phyloP scores from a whole-genome alignment of 2,797 vertebrate genomes.

The Syndactyla subalaris region DNA sequence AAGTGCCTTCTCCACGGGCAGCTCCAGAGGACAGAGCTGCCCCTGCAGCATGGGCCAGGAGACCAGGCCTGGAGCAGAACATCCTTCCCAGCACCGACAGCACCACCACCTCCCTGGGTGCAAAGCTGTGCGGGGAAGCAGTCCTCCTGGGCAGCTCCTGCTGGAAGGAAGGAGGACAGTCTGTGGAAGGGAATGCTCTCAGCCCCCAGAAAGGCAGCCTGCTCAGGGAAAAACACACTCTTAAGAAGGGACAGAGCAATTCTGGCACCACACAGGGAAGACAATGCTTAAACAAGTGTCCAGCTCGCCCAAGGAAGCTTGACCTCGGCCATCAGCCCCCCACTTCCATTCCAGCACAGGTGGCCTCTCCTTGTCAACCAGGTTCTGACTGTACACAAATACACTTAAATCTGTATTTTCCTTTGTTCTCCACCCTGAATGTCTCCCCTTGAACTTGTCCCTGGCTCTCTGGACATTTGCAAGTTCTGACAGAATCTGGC shows the following conservation, averaged over 20 bases:
- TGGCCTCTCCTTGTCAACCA: background rate
- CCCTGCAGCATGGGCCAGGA: accelerated
- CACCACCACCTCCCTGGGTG: background rate
- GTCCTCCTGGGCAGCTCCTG: accelerated
- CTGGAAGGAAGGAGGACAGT: background rate
- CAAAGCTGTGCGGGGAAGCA: background rate
- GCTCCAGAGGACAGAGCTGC: background rate
- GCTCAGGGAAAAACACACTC: accelerated
- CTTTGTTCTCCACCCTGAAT: background rate
- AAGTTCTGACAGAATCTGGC: background rate
- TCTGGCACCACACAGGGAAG: background rate
- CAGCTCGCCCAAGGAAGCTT: background rate
- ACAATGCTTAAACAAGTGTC: background rate
- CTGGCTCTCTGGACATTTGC: background rate
- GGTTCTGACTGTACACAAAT: background rate
- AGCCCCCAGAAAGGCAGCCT: background rate
- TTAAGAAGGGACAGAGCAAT: background rate
- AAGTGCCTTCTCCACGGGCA: background rate
- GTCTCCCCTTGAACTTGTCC: background rate
- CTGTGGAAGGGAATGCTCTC: background rate
- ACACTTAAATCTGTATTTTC: background rate
- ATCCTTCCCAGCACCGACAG: background rate
- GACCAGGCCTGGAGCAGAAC: background rate
- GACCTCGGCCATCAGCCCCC: background rate
- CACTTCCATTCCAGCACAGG: background rate